Percentiles rank a stretch among this genome's conserved stretches.
These are phyloP conservation scores for Heterotis niloticus DNA, from an alignment of 2,113 vertebrate species.

Conservation along the genomic window DNA sequence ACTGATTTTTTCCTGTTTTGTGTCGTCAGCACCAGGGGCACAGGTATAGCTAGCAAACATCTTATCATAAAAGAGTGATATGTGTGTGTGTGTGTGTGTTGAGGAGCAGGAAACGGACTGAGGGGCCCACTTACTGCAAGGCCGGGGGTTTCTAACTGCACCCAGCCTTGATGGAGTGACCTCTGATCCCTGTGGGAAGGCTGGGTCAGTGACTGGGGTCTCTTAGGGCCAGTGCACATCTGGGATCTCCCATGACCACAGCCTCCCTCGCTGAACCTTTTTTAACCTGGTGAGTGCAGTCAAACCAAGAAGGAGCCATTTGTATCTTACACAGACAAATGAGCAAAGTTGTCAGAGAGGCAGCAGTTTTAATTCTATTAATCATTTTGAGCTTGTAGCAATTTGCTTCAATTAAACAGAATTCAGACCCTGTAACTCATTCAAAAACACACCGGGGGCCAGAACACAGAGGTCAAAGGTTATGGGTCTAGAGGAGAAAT, in stretches of 20 bases:
- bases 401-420: constrained; percentile 27
- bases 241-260: neutral
- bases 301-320: neutral
- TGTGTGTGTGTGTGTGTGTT: constrained; percentile 3
- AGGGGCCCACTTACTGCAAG: constrained; percentile 28
- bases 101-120: constrained; percentile 14
- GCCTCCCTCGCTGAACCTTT: neutral
- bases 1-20: no score
- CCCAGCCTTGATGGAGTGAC: neutral
- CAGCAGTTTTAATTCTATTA: constrained; percentile 4
- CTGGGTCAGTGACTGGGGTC: constrained; percentile 15
- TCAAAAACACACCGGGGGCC: constrained; percentile 17
- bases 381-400: constrained; percentile 15
- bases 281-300: neutral
- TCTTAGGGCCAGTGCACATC: neutral
- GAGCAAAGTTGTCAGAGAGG: constrained; percentile 9
- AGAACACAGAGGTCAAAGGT: constrained; percentile 3
- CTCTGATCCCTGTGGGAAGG: neutral
- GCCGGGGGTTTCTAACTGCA: neutral
- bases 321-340: neutral
- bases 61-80: constrained; percentile 11
- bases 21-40: no score
- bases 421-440: constrained; percentile 23
- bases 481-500: neutral
- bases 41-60: neutral